phyloP scores from a whole-genome alignment of 2,113 vertebrate genomes.

The Lampris incognitus region DNA sequence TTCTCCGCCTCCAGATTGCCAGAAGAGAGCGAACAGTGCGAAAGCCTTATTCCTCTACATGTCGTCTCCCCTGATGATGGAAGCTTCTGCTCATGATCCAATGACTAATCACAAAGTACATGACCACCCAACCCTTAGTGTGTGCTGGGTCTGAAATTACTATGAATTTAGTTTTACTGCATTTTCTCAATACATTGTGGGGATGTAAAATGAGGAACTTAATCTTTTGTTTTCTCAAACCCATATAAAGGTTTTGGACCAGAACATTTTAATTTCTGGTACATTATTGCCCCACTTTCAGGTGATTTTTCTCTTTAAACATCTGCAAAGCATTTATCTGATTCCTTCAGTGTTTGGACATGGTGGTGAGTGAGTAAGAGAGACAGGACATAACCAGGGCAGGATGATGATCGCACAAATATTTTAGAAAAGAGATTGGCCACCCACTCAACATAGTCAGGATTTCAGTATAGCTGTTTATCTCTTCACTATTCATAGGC shows the following conservation, averaged over 20 bases:
- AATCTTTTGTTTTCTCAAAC: too few relatives aligned
- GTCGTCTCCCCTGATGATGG: conserved; percentile 80
- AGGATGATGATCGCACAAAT: conserved; percentile 42
- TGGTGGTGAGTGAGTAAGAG: conserved; percentile 9
- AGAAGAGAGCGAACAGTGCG: conserved; percentile 92
- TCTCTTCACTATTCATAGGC: conserved; percentile 14
- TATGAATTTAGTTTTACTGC: too few relatives aligned
- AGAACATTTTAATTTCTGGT: too few relatives aligned
- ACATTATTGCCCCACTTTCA: neutral
- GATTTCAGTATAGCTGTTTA: neutral
- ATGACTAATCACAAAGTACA: conserved; percentile 39
- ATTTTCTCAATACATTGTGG: too few relatives aligned
- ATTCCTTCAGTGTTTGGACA: conserved; percentile 17
- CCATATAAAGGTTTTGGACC: too few relatives aligned
- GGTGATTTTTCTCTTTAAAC: conserved; percentile 5
- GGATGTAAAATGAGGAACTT: too few relatives aligned
- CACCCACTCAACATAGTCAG: conserved; percentile 36
- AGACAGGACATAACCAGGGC: conserved; percentile 4
- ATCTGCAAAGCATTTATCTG: conserved; percentile 19
- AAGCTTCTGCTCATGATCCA: conserved; percentile 82
- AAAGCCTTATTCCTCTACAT: conserved; percentile 94
- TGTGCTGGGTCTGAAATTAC: neutral
- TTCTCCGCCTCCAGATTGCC: conserved; percentile 78
- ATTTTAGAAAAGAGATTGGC: conserved; percentile 35
- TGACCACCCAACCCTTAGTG: neutral